Evolutionary conservation across 2,113 vertebrate genomes (phyloP), one percentile per base, ranked within the genome.

Genomic region (Callopanchax toddi): DNA sequence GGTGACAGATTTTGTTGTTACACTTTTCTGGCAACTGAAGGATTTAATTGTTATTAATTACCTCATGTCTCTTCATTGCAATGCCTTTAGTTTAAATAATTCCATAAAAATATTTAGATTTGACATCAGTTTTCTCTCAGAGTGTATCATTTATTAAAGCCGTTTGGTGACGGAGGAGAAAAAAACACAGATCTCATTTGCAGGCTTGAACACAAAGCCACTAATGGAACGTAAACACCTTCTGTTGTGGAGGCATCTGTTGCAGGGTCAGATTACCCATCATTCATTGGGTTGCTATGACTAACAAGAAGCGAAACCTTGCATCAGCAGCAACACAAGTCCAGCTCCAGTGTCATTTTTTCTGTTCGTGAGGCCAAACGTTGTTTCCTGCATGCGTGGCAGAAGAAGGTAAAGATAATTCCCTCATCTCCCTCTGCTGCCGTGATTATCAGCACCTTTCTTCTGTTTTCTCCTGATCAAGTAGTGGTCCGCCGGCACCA

Each of bases 221-320:
- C 18, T 51, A 21, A 13, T 13, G 45, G 45, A 67, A 32, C 4
- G 4, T 39, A 54, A 59, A 22, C 37, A 48, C 61, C 34, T 49
- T 85, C 74, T 80, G 66, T 26, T 57, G 68, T 17, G 62, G 51
- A 74, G 76, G 29, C 37, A 7, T 57, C 53, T 21, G 18, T 72
- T 34, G 44, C 22, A 1, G 62, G 50, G 60, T 83, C 49, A 48
- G 36, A 71, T 89, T 84, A 81, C 74, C 53, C 53, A 57, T 71
- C 60, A 57, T 58, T 68, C 77, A 64, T 29, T 29, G 0, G 43
- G 36, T 34, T 51, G 45, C 36, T 43, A 46, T 54, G 48, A 65
- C 43, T 73, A 64, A 79, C 53, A 53, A 56, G 67, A 49, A 10
- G 43, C 55, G 22, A 50, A 54, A 74, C 56, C 34, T 40, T 22